Conservation (phyloP, 2,888 invertebrate species). For the Cyclophora punctaria region DNA sequence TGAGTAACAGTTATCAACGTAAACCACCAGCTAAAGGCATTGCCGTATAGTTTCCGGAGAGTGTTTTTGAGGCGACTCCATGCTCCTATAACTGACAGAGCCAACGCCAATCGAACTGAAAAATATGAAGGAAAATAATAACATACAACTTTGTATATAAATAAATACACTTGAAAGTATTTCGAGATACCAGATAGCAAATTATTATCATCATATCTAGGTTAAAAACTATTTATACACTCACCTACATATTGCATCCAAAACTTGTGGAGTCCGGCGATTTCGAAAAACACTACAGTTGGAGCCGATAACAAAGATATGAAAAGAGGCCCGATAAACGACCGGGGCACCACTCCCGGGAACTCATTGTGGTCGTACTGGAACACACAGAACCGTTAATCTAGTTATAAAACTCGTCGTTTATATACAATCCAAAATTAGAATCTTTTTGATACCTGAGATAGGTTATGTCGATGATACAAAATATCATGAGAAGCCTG, state of each 20-base stretch:
- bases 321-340: slow-evolving; percentile 93
- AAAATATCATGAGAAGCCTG: slow-evolving; percentile 98
- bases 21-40: slow-evolving; percentile 86
- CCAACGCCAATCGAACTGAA: slow-evolving; percentile 88
- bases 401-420: slow-evolving; percentile 25
- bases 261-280: slow-evolving; percentile 86
- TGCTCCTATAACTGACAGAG: slow-evolving; percentile 82
- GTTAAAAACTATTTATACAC: slow-evolving; percentile 23
- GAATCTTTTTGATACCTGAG: slow-evolving; percentile 79
- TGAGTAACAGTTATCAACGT: slow-evolving; percentile 90
- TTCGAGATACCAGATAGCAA: background rate
- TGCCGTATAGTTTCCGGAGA: slow-evolving; percentile 85
- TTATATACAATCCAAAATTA: slow-evolving; percentile 61
- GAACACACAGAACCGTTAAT: slow-evolving; percentile 32
- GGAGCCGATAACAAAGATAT: slow-evolving; percentile 88
- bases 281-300: slow-evolving; percentile 78
- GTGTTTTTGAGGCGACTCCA: slow-evolving; percentile 84
- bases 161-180: background rate
- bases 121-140: slow-evolving; percentile 25
- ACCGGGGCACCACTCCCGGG: slow-evolving; percentile 97
- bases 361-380: slow-evolving; percentile 99
- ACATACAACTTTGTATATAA: slow-evolving; percentile 3
- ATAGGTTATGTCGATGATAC: slow-evolving; percentile 88
- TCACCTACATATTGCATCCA: slow-evolving; percentile 92
- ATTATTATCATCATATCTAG: background rate